Percentiles rank a stretch among this genome's conserved stretches.
phyloP scores from a whole-genome alignment of 2,113 vertebrate genomes.

The Megaleporinus macrocephalus region DNA sequence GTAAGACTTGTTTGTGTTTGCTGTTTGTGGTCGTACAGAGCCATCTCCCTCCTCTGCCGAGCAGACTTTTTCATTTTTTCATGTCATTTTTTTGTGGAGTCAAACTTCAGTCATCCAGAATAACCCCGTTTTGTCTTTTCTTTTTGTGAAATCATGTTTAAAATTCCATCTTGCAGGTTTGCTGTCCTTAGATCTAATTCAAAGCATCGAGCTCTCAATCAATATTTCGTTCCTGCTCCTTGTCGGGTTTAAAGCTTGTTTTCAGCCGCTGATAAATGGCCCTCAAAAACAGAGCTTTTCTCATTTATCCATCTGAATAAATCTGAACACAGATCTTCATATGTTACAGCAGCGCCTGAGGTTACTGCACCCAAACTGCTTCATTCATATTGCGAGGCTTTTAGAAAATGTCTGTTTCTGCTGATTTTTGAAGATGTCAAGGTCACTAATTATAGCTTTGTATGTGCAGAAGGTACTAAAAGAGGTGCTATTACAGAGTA shows the following conservation, averaged over 20 bases:
- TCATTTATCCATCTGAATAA: slow-evolving; percentile 25
- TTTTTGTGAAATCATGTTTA: slow-evolving; percentile 11
- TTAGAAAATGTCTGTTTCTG: not conserved
- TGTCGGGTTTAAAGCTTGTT: not conserved
- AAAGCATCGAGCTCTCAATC: slow-evolving; percentile 13
- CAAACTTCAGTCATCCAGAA: not conserved
- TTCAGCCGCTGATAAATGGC: slow-evolving; percentile 14
- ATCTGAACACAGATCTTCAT: slow-evolving; percentile 25
- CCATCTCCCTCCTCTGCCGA: not conserved
- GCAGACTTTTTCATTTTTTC: not conserved
- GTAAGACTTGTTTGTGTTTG: slow-evolving; percentile 63
- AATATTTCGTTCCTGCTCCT: slow-evolving; percentile 4
- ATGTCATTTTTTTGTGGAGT: not conserved
- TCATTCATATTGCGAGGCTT: not conserved
- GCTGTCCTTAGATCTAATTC: slow-evolving; percentile 21
- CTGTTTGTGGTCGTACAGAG: not conserved
- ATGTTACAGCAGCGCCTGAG: not conserved
- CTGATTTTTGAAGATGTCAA: not conserved
- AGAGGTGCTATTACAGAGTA: no score
- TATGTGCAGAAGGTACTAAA: not conserved
- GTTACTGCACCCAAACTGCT: not conserved
- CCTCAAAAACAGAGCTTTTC: slow-evolving; percentile 17
- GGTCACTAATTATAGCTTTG: no score
- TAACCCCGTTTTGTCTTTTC: not conserved
- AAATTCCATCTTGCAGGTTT: not conserved